Conservation (phyloP, 64 coral and sea anemone species). For the Exaiptasia diaphana region DNA sequence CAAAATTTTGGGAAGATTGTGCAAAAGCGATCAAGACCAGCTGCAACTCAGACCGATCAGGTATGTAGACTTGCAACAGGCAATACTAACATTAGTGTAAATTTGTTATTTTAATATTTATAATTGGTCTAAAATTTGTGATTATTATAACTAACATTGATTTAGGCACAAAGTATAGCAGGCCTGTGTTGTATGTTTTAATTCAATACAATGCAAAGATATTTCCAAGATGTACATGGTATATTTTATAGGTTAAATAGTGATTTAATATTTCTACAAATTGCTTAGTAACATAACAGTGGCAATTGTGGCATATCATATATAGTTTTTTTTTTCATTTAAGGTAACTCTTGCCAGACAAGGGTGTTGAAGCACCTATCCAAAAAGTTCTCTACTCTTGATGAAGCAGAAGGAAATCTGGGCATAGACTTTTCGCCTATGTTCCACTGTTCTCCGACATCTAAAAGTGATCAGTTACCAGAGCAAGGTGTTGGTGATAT, state of each 20-base stretch:
- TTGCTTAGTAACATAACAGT: too few relatives aligned
- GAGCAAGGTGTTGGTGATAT: slow-evolving; percentile 32
- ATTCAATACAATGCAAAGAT: not conserved
- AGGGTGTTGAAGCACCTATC: slow-evolving; percentile 26
- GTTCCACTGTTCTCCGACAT: slow-evolving; percentile 37
- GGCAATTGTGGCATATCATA: too few relatives aligned
- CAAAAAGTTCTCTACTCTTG: slow-evolving; percentile 6
- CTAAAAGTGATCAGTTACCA: too few relatives aligned
- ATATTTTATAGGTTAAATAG: not conserved
- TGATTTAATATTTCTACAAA: not conserved
- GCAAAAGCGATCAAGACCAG: slow-evolving; percentile 20
- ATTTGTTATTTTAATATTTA: not conserved
- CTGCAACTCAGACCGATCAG: slow-evolving; percentile 30
- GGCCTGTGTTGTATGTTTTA: not conserved
- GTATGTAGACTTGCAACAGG: slow-evolving; percentile 10
- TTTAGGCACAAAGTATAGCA: not conserved
- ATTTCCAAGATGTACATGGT: not conserved
- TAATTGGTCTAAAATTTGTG: not conserved
- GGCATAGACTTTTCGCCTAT: slow-evolving; percentile 32
- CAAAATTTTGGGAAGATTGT: slow-evolving; percentile 31
- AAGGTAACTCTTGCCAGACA: slow-evolving; percentile 23
- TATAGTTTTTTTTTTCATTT: not conserved
- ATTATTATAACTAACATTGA: not conserved
- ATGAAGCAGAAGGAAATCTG: slow-evolving; percentile 20
- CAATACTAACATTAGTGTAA: too few relatives aligned